These are phyloP conservation scores for Drosophila nasuta DNA, from an alignment of 1,140 invertebrate species.

Conservation along the genomic window DNA sequence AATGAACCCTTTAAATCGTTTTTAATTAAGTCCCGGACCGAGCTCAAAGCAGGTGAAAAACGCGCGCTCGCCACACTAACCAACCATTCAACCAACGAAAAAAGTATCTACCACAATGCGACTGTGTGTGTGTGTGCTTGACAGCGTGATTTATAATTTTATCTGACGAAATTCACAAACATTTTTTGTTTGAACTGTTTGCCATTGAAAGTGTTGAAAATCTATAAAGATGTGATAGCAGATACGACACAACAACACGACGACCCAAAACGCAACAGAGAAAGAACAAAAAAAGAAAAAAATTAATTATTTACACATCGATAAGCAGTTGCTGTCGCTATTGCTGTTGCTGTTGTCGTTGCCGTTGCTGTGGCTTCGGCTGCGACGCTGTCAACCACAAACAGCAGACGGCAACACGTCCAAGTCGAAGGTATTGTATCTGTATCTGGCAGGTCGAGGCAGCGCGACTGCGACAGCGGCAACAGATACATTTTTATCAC, in stretches of 20 bases:
- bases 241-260: slow-evolving; percentile 22
- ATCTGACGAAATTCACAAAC: slow-evolving; percentile 34
- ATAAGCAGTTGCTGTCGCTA: slow-evolving; percentile 61
- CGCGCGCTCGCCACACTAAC: neutral
- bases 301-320: slow-evolving; percentile 84
- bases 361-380: neutral
- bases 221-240: slow-evolving; percentile 51
- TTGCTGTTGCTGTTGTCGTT: neutral
- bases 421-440: slow-evolving; percentile 60
- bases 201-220: slow-evolving; percentile 56
- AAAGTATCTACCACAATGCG: slow-evolving; percentile 2
- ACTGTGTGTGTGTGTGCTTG: slow-evolving; percentile 14
- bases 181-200: slow-evolving; percentile 21
- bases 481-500: slow-evolving; percentile 76
- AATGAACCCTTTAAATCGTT: slow-evolving; percentile 84
- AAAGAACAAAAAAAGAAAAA: slow-evolving; percentile 46
- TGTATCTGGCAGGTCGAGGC: slow-evolving; percentile 66
- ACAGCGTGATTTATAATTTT: slow-evolving; percentile 29
- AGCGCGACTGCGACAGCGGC: slow-evolving; percentile 21
- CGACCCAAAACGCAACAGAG: slow-evolving; percentile 23
- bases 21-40: slow-evolving; percentile 77
- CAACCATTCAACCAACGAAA: no score
- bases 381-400: slow-evolving; percentile 69
- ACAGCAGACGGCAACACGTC: slow-evolving; percentile 19
- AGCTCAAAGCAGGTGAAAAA: slow-evolving; percentile 57